phyloP scores from a whole-genome alignment of 2,797 vertebrate genomes.

The Heterohyrax brucei region DNA sequence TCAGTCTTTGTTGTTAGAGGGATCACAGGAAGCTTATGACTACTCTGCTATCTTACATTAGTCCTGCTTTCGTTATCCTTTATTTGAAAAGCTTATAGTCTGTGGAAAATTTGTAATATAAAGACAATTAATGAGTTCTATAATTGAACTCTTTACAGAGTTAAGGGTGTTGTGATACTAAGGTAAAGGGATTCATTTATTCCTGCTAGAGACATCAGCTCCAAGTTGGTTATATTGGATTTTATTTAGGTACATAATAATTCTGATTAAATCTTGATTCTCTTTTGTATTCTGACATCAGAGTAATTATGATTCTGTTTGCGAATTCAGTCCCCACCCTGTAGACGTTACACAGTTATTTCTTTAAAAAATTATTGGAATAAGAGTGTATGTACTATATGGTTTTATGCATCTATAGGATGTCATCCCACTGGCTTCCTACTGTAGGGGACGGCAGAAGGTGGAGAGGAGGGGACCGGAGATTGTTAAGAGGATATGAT shows the following conservation, averaged over 20 bases:
- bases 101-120: slow-evolving; percentile 15
- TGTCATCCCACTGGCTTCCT: too few species aligned
- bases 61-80: too few species aligned
- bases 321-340: neutral
- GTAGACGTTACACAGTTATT: neutral
- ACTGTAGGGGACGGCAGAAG: too few species aligned
- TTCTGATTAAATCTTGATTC: neutral
- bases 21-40: too few species aligned
- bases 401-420: too few species aligned
- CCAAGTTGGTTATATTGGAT: neutral
- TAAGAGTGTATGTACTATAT: neutral
- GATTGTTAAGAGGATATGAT: too few species aligned
- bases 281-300: slow-evolving; percentile 19
- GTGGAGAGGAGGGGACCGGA: too few species aligned
- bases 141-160: neutral
- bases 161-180: neutral
- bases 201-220: neutral
- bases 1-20: too few species aligned
- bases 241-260: slow-evolving; percentile 7
- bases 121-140: neutral
- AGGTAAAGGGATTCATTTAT: slow-evolving; percentile 18
- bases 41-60: too few species aligned
- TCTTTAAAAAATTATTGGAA: too few species aligned
- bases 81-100: slow-evolving; percentile 49
- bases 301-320: slow-evolving; percentile 1